These are phyloP conservation scores for Laupala kohalensis DNA, from an alignment of 1,140 invertebrate species.

Conservation along the genomic window DNA sequence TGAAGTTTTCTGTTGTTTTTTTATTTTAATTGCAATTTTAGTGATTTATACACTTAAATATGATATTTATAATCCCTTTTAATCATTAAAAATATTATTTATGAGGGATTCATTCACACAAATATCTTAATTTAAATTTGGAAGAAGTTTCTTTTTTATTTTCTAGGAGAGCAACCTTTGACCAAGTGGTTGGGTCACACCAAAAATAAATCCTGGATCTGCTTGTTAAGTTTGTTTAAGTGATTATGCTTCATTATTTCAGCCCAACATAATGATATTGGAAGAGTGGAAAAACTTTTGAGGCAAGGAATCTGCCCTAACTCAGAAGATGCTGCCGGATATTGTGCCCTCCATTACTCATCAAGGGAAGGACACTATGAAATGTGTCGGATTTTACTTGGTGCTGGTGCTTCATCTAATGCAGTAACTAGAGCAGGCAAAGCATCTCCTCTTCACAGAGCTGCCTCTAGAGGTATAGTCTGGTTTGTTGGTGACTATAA, in stretches of 20 bases:
- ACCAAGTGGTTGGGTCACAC: no score
- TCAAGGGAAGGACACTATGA: constrained; percentile 57
- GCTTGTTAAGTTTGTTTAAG: background rate
- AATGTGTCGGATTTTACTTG: constrained; percentile 53
- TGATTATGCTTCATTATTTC: no score
- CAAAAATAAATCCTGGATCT: no score
- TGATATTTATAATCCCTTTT: no score
- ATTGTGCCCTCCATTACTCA: constrained; percentile 75
- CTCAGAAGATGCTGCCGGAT: constrained; percentile 48
- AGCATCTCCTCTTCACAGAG: constrained; percentile 69
- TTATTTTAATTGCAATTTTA: no score
- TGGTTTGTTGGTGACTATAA: no score
- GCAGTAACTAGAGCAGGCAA: constrained; percentile 52
- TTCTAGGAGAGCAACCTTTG: no score
- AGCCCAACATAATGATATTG: constrained; percentile 52
- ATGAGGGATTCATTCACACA: background rate
- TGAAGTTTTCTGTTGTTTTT: no score
- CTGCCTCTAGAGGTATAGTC: constrained; percentile 37
- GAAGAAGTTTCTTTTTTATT: background rate
- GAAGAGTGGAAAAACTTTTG: constrained; percentile 42
- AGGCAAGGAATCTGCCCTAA: constrained; percentile 32
- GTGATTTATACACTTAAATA: no score
- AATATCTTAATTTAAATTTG: background rate
- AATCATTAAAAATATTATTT: no score
- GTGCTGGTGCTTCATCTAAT: constrained; percentile 56